These are phyloP conservation scores for Patella ulyssiponensis DNA, from an alignment of 2,888 invertebrate genomes.

Conservation along the genomic window DNA sequence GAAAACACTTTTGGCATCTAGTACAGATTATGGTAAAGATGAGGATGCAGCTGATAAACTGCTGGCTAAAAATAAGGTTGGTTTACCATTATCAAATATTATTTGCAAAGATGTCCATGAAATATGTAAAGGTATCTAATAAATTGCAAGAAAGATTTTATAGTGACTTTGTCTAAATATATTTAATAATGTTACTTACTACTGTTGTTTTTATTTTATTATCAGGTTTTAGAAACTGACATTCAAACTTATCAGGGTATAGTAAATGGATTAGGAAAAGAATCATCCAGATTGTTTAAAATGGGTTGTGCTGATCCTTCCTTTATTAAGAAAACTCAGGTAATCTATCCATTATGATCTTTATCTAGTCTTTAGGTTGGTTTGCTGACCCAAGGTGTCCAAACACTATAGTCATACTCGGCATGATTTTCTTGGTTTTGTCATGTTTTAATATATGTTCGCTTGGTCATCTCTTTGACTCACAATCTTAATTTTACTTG, in stretches of 20 bases:
- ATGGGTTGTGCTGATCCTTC: slow-evolving; percentile 87
- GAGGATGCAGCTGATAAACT: slow-evolving; percentile 93
- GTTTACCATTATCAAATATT: slow-evolving; percentile 4
- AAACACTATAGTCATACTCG: too few relatives aligned
- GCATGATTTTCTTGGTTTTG: not conserved
- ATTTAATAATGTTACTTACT: too few relatives aligned
- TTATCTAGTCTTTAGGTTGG: not conserved
- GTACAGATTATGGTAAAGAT: slow-evolving; percentile 92
- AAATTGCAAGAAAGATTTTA: too few relatives aligned
- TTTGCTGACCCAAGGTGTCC: too few relatives aligned
- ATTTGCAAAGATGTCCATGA: not conserved
- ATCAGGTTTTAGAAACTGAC: slow-evolving; percentile 79
- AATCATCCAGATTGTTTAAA: slow-evolving; percentile 63
- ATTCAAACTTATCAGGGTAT: slow-evolving; percentile 68
- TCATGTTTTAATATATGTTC: not conserved
- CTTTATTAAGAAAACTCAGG: slow-evolving; percentile 66
- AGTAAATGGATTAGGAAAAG: slow-evolving; percentile 63
- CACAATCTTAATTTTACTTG: too few relatives aligned
- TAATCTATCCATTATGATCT: slow-evolving; percentile 25
- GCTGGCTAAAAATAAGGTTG: slow-evolving; percentile 92
- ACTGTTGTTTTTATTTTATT: slow-evolving; percentile 11
- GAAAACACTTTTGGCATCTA: slow-evolving; percentile 90
- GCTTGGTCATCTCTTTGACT: too few relatives aligned
- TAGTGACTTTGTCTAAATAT: too few relatives aligned
- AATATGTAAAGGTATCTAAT: not conserved